Percentiles rank a stretch among this genome's conserved stretches.
Evolutionary conservation across 2,113 vertebrate species (phyloP).

Genomic region (Apistogramma diplotaenia): DNA sequence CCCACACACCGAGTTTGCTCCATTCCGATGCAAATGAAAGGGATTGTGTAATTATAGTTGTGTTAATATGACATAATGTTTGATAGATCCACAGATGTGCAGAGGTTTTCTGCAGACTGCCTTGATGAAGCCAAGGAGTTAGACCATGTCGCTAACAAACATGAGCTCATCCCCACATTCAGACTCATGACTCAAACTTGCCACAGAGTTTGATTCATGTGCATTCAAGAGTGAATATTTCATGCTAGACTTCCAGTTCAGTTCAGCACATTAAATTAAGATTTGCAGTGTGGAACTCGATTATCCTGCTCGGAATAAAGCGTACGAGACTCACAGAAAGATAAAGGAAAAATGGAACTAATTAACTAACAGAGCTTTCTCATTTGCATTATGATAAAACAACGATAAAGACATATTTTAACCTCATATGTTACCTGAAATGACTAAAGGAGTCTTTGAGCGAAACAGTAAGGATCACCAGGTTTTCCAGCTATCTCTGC

Average conservation of each 20-base stretch:
- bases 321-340: not conserved
- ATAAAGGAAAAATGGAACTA: not conserved
- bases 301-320: conserved; percentile 7
- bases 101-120: conserved; percentile 48
- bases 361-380: not conserved
- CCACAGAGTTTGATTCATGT: conserved; percentile 28
- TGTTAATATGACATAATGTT: conserved; percentile 67
- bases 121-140: conserved; percentile 52
- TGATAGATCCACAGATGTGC: conserved; percentile 59
- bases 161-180: conserved; percentile 66
- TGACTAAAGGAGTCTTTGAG: not conserved
- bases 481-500: not conserved
- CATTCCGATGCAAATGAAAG: conserved; percentile 41
- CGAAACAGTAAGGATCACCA: not conserved
- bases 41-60: conserved; percentile 63
- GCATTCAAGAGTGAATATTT: conserved; percentile 28
- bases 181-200: conserved; percentile 34
- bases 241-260: not conserved
- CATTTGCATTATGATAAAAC: not conserved
- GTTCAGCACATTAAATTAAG: not conserved
- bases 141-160: conserved; percentile 39
- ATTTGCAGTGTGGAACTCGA: conserved; percentile 18
- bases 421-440: not conserved
- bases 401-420: not conserved
- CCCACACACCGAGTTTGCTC: conserved; percentile 16